A percentile compares a stretch with the other conserved stretches of the same genome.
phyloP scores from a whole-genome alignment of 1,140 invertebrate species.

The Leptinotarsa defecta region DNA sequence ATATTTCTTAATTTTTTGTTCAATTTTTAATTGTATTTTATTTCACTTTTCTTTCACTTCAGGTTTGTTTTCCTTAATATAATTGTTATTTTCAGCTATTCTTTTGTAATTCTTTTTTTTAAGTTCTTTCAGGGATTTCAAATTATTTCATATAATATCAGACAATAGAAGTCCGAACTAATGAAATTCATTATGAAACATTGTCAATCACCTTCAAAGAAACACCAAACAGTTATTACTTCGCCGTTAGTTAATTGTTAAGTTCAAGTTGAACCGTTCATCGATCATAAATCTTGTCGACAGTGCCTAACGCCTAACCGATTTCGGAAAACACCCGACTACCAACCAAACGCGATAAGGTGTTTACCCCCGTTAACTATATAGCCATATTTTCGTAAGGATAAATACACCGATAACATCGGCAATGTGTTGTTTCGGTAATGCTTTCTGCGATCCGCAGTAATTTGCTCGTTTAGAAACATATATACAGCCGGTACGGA shows the following conservation, averaged over 20 bases:
- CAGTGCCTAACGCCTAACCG: neutral
- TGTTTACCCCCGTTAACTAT: neutral
- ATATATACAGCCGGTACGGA: neutral
- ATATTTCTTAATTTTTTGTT: too few relatives aligned
- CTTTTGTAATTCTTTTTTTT: too few relatives aligned
- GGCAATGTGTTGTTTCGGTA: slow-evolving; percentile 5
- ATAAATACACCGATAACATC: neutral
- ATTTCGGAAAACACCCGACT: neutral
- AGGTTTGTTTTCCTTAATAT: too few relatives aligned
- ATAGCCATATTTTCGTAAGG: neutral
- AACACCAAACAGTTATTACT: too few relatives aligned
- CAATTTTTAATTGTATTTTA: too few relatives aligned
- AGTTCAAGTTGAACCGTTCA: neutral
- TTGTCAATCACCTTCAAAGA: too few relatives aligned
- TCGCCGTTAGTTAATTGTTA: neutral
- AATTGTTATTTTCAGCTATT: too few relatives aligned
- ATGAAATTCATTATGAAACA: too few relatives aligned
- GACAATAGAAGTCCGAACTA: too few relatives aligned
- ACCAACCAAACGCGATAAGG: neutral
- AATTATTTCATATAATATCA: too few relatives aligned
- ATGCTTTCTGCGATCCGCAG: neutral
- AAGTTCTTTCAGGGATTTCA: too few relatives aligned
- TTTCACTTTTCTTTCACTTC: too few relatives aligned
- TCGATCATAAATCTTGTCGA: neutral
- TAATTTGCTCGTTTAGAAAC: slow-evolving; percentile 1